These are phyloP conservation scores for Garrulus glandarius DNA, from an alignment of 2,797 vertebrate genomes.

Conservation along the genomic window DNA sequence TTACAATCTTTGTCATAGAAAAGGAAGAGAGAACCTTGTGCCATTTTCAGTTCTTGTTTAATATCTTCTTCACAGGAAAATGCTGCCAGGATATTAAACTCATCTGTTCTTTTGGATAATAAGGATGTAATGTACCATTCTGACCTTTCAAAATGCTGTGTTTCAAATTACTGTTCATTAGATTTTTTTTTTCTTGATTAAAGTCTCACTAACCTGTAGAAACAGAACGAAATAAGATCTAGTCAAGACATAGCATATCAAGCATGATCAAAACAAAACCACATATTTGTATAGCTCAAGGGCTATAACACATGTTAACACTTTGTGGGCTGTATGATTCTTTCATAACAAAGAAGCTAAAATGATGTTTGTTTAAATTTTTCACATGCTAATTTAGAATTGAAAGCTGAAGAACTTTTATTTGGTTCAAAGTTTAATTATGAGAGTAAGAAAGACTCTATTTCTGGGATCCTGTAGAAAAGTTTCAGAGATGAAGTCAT, in stretches of 20 bases:
- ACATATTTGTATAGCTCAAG: neutral
- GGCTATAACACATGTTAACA: neutral
- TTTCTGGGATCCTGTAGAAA: neutral
- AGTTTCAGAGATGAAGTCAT: neutral
- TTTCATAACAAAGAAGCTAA: neutral
- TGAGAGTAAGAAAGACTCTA: neutral
- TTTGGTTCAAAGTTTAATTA: neutral
- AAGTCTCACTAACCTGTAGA: slow-evolving; percentile 47
- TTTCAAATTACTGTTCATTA: slow-evolving; percentile 33
- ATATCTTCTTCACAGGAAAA: slow-evolving; percentile 39
- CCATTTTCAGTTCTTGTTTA: slow-evolving; percentile 52
- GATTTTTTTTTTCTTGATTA: slow-evolving; percentile 25
- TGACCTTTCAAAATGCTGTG: slow-evolving; percentile 65
- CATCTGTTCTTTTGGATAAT: slow-evolving; percentile 53
- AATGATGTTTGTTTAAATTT: neutral
- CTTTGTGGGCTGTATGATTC: neutral
- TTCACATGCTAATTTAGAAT: neutral
- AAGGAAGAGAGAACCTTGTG: neutral
- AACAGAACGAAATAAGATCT: slow-evolving; percentile 44
- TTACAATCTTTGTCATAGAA: slow-evolving; percentile 6
- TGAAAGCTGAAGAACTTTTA: neutral
- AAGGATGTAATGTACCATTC: slow-evolving; percentile 51
- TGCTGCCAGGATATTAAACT: slow-evolving; percentile 47
- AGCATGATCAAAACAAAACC: neutral
- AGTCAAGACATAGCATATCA: slow-evolving; percentile 25